Evolutionary conservation across 2,797 vertebrate genomes (phyloP), one percentile per base, ranked within the genome.

Genomic region (Poliocrania exsul): DNA sequence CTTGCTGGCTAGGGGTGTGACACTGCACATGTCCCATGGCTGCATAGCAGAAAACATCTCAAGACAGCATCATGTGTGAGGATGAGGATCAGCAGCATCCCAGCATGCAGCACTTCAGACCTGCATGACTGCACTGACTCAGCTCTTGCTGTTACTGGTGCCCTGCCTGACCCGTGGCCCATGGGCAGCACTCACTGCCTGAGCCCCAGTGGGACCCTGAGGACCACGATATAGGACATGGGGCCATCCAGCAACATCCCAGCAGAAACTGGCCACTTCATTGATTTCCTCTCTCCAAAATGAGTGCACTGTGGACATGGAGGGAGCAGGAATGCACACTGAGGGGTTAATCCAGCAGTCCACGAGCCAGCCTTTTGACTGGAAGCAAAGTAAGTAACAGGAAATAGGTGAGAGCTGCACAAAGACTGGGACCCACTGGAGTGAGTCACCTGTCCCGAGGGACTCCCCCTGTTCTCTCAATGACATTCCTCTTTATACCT

Each of bases 241-340:
- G 60, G 53, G 70, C 8, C 66, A 71, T 2, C 26, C 49, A 71
- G 74, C 12, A 51, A n/a, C 8, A 16, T 24, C 40, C 57, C 2
- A 6, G 5, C 33, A 75, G 40, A 51, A 77, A 74, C 0, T 0
- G 2, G 16, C 16, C 1, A 3, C 15, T n/a, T 51, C 14, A 19
- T 0, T 17, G 28, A 28, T 40, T 62, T 29, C 42, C 29, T 81
- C 42, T 62, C n/a, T 38, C 35, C 44, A 33, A 65, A 69, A 23
- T 0, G 0, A 86, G 35, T 2, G 24, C 1, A 5, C 21, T 9
- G 26, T 0, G 4, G 74, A 26, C 1, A 38, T 0, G 50, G 0
- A 20, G 2, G 3, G 40, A 67, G 17, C 26, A 65, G 74, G n/a
- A 72, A 49, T 15, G 53, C 0, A 0, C 54, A 51, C 25, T 18